phyloP scores from a whole-genome alignment of 2,888 invertebrate species.

The Scaeva pyrastri region DNA sequence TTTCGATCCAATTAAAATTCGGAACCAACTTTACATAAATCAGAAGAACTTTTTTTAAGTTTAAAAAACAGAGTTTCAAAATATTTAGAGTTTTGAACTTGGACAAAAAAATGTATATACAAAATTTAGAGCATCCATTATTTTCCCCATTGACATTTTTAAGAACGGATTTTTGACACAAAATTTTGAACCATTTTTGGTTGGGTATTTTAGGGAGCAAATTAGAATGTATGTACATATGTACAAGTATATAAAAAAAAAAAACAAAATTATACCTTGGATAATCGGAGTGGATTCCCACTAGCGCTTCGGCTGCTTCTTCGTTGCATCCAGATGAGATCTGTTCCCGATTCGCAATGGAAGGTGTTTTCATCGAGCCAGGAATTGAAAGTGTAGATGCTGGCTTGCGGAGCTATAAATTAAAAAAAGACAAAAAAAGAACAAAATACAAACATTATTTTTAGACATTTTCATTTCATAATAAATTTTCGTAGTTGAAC shows the following conservation, averaged over 20 bases:
- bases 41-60: no score
- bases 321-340: conserved; percentile 87
- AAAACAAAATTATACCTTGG: conserved; percentile 85
- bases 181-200: no score
- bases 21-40: no score
- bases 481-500: neutral
- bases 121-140: no score
- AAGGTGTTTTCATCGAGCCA: conserved; percentile 93
- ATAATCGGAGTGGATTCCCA: conserved; percentile 95
- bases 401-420: conserved; percentile 95
- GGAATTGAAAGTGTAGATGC: conserved; percentile 98
- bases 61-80: no score
- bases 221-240: no score
- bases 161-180: no score
- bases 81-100: no score
- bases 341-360: conserved; percentile 85
- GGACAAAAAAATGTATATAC: no score
- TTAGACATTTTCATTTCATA: neutral
- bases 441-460: conserved; percentile 22
- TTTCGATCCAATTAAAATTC: no score
- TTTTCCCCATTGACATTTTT: no score
- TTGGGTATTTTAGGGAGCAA: no score
- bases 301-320: conserved; percentile 95
- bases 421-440: conserved; percentile 26
- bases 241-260: neutral